Evolutionary conservation across 2,888 invertebrate genomes (phyloP), one percentile per base, ranked within the genome.

Genomic region (Xanthia togata): DNA sequence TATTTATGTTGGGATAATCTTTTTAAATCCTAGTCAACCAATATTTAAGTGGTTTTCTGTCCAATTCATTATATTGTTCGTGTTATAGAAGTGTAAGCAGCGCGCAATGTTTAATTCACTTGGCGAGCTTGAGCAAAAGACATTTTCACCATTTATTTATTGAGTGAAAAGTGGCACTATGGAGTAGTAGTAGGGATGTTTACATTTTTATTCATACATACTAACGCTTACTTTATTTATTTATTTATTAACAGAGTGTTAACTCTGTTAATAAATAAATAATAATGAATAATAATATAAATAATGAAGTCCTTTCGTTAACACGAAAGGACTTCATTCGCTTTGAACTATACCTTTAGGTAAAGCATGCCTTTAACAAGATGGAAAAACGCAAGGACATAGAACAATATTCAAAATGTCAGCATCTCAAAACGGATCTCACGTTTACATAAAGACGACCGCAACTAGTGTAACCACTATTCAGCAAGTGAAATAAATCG

Each of bases 401-500:
- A 70, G 12, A 69, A 63, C 41, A 72, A 23, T 53, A 31, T 69
- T 65, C 14, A 47, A 72, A 82, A 82, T 70, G 72, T 70, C 65
- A 74, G 53, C 41, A 65, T 50, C 69, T 70, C 75, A 73, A 81
- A 81, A 76, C 71, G 74, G 67, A 82, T 84, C 70, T 73, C 68
- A 78, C 77, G 47, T 73, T 76, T 23, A 35, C 53, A 71, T 70
- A 70, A 65, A 77, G 62, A 70, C 71, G 4, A 60, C 57, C 68
- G 60, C 62, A 73, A 60, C 71, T 53, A 65, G 20, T 59, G 17
- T 47, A 44, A 68, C 62, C 59, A 41, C 53, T 77, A 83, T 87
- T 79, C 63, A 78, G 23, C 26, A 69, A 70, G 70, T 85, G 75
- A 82, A 88, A 88, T 89, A 82, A 83, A 86, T 69, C 77, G 81